These are phyloP conservation scores for Kryphioiulus occultus DNA, from an alignment of 2,888 invertebrate genomes.

Conservation along the genomic window DNA sequence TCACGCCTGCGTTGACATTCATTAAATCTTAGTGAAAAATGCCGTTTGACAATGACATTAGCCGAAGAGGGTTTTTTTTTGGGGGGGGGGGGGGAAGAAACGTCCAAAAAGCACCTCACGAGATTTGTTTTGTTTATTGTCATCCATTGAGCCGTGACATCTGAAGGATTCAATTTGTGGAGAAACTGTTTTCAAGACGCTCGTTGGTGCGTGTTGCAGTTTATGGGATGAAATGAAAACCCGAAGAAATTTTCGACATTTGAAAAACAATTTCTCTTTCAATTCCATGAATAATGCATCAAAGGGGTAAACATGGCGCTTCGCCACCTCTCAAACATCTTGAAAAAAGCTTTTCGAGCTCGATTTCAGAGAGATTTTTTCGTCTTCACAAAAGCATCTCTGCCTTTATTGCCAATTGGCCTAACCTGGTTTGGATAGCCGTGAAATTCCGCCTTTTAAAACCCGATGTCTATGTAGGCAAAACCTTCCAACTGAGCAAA, in stretches of 20 bases:
- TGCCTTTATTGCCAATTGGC: too few species aligned
- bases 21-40: neutral
- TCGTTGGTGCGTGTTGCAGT: neutral
- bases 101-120: neutral
- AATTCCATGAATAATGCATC: neutral
- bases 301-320: neutral
- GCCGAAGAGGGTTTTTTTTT: neutral
- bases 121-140: constrained; percentile 1
- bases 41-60: neutral
- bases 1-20: neutral
- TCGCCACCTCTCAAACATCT: neutral
- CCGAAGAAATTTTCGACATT: neutral
- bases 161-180: neutral
- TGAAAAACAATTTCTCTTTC: constrained; percentile 21
- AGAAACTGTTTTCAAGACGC: neutral
- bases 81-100: neutral
- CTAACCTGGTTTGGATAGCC: too few species aligned
- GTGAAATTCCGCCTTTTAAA: too few species aligned
- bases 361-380: neutral
- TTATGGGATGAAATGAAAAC: neutral
- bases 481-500: too few species aligned
- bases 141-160: neutral
- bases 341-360: neutral
- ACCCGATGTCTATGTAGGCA: too few species aligned
- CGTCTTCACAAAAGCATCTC: too few species aligned